Evolutionary conservation across 2,888 invertebrate species (phyloP), one percentile per base, ranked within the genome.

Genomic region (Cordilura impudica): DNA sequence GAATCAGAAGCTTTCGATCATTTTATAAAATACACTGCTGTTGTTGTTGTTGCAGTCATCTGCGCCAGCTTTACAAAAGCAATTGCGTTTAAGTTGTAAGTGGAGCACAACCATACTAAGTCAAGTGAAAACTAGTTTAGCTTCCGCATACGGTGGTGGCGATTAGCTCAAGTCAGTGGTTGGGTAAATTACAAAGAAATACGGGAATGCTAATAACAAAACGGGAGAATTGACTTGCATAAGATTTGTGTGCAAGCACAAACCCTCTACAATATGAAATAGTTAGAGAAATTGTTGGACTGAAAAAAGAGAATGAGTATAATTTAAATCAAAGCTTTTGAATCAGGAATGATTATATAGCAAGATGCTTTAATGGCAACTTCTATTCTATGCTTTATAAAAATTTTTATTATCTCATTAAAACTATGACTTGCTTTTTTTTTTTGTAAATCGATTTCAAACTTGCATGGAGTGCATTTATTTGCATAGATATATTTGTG

Each of bases 111-210:
- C 80, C 81, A 82, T 81, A 81, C 54, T 77, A 78, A 82, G 81
- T 82, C 82, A 82, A 82, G 81, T 82, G 82, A 82, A 82, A 81
- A 82, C 81, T 81, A 80, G 81, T 82, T 81, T 81, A 79, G 81
- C 81, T 82, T 82, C 82, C 82, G 82, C 80, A 82, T 82, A 82
- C 72, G 79, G 78, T 51, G 77, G 51, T 65, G 67, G 67, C 60
- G 65, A 72, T 69, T 71, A 60, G 78, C 71, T 70, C 70, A 58
- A 72, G 69, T 65, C 67, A 63, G 53, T 71, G 78, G 74, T 69
- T 70, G 61, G 70, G 70, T 76, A 60, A 74, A 74, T 76, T 76
- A 51, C 63, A 70, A 76, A 75, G 23, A 75, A 75, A 70, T 69
- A 70, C 51, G 69, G 63, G 75, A 67, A 73, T 53, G 10, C 6